A percentile compares a stretch with the other conserved stretches of the same genome.
Conservation (phyloP, 2,113 vertebrate genomes). For the Lepus europaeus region DNA sequence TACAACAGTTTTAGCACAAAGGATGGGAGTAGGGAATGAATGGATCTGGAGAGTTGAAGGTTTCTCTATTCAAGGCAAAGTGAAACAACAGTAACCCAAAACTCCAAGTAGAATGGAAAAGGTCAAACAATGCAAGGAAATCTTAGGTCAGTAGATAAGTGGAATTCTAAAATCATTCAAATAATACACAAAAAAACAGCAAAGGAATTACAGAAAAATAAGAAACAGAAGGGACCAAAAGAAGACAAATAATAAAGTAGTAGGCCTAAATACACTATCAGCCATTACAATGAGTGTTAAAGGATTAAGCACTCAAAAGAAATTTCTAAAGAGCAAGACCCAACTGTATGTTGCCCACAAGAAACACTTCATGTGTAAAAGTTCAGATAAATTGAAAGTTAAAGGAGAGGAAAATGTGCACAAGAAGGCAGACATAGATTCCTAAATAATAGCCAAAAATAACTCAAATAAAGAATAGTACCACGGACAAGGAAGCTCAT, state of each 20-base stretch:
- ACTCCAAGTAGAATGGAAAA: not conserved
- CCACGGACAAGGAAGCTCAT: not conserved
- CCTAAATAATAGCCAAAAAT: not conserved
- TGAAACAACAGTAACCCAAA: not conserved
- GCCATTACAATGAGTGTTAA: not conserved
- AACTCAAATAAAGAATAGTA: not conserved
- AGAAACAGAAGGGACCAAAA: not conserved
- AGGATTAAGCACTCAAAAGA: not conserved
- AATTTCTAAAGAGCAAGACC: not conserved
- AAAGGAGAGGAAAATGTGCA: not conserved
- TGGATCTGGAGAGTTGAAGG: not conserved
- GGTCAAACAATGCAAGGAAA: not conserved
- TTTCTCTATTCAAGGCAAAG: not conserved
- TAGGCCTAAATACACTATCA: not conserved
- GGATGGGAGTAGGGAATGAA: not conserved
- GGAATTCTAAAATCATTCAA: conserved; percentile 5
- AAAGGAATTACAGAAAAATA: not conserved
- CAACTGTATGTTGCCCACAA: not conserved
- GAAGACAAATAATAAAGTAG: not conserved
- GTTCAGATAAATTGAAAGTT: conserved; percentile 1
- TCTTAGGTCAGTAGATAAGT: not conserved
- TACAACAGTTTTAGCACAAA: not conserved
- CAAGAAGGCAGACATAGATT: not conserved
- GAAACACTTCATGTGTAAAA: not conserved
- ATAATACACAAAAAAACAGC: not conserved